Conservation (phyloP, 2,113 vertebrate species). For the Periophthalmodon schlosseri region DNA sequence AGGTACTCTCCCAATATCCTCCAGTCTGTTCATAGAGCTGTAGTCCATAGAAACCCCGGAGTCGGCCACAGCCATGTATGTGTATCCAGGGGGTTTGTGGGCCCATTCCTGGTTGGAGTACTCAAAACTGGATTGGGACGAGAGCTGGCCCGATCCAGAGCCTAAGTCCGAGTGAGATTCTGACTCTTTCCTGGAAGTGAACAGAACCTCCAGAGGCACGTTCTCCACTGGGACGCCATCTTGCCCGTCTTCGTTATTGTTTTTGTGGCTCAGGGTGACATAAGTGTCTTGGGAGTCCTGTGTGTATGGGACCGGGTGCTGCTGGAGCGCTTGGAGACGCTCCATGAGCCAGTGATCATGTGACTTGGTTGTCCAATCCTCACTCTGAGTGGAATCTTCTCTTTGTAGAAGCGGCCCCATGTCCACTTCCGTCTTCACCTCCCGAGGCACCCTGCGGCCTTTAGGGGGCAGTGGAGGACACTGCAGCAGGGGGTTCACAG, state of each 20-base stretch:
- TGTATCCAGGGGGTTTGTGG: constrained; percentile 70
- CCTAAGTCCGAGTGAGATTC: constrained; percentile 73
- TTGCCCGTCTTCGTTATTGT: constrained; percentile 16
- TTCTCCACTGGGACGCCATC: constrained; percentile 62
- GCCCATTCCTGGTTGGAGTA: constrained; percentile 74
- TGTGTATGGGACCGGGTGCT: constrained; percentile 42
- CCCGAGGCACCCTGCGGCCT: constrained; percentile 23
- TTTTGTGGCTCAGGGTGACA: constrained; percentile 74
- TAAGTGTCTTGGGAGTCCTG: constrained; percentile 79
- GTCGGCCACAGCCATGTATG: constrained; percentile 82
- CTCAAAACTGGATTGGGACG: constrained; percentile 79
- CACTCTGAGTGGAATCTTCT: constrained; percentile 5
- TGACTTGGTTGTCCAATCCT: constrained; percentile 35
- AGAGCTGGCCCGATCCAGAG: constrained; percentile 65
- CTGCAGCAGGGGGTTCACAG: constrained; percentile 39
- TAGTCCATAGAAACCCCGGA: constrained; percentile 85
- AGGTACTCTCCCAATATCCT: constrained; percentile 40
- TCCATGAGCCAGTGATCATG: constrained; percentile 64
- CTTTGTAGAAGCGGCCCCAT: constrained; percentile 6
- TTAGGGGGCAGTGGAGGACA: constrained; percentile 54
- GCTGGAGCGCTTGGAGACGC: constrained; percentile 54
- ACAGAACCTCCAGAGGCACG: constrained; percentile 64
- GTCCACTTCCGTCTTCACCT: constrained; percentile 10
- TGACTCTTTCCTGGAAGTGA: constrained; percentile 50
- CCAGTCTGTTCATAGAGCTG: constrained; percentile 71